Evolutionary conservation across 2,797 vertebrate genomes (phyloP).

Genomic region (Xiphorhynchus erythropygius): DNA sequence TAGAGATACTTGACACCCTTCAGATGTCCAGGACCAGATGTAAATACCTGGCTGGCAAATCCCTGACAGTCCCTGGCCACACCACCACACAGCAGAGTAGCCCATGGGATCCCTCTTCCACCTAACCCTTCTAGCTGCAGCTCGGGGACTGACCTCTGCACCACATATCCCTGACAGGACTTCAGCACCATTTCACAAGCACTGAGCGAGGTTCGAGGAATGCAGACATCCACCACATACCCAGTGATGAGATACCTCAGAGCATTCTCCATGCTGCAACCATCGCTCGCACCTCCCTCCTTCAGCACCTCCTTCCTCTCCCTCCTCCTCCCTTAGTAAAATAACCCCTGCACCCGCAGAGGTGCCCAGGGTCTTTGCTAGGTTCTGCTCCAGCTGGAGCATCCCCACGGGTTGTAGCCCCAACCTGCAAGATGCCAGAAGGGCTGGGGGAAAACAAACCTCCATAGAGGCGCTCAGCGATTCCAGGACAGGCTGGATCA

Average conservation of each 20-base stretch:
- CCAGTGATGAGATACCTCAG: not conserved
- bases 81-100: fast-evolving
- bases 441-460: not conserved
- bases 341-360: not conserved
- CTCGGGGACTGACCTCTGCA: not conserved
- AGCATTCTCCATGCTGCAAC: not conserved
- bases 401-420: fast-evolving
- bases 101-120: not conserved
- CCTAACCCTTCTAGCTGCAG: not conserved
- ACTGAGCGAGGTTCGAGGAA: not conserved
- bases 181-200: not conserved
- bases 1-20: not conserved
- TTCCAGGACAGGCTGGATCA: not conserved
- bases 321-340: not conserved
- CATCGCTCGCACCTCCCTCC: not conserved
- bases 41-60: not conserved
- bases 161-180: not conserved
- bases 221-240: not conserved
- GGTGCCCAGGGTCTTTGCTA: not conserved
- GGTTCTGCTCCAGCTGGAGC: not conserved
- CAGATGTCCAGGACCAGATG: not conserved
- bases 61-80: not conserved
- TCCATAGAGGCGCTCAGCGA: not conserved
- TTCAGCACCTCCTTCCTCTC: not conserved
- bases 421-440: not conserved